These are phyloP conservation scores for Diarsia brunnea DNA, from an alignment of 2,888 invertebrate species.

Conservation along the genomic window DNA sequence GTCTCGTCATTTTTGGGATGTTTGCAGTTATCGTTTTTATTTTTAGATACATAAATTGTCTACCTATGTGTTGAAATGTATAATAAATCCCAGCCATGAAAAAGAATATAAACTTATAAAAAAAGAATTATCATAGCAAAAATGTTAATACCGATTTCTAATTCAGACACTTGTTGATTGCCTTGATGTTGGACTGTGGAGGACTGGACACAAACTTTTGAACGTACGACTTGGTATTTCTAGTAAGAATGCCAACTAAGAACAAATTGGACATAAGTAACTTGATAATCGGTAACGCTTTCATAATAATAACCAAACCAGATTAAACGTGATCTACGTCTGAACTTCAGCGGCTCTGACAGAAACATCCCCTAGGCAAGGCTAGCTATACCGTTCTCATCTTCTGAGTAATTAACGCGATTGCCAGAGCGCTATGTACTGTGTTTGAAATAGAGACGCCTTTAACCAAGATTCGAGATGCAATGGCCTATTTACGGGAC, in stretches of 20 bases:
- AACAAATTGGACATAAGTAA: neutral
- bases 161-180: conserved; percentile 55
- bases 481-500: conserved; percentile 79
- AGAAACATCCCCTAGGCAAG: conserved; percentile 52
- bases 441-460: conserved; percentile 77
- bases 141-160: neutral
- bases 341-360: conserved; percentile 47
- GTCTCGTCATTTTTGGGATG: conserved; percentile 2
- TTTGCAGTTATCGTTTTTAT: neutral
- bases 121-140: neutral
- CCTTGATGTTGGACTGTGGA: neutral
- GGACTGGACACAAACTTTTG: neutral
- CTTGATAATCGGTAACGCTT: neutral
- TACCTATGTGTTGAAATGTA: neutral
- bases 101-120: neutral
- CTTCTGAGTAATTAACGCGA: conserved; percentile 84
- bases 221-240: neutral
- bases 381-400: conserved; percentile 66
- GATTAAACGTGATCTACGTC: conserved; percentile 45
- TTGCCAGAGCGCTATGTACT: conserved; percentile 74
- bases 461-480: conserved; percentile 81
- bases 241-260: neutral
- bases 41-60: neutral
- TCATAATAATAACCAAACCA: conserved; percentile 14
- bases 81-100: neutral